These are phyloP conservation scores for Telmatherina bonti DNA, from an alignment of 2,797 vertebrate species.

Conservation along the genomic window DNA sequence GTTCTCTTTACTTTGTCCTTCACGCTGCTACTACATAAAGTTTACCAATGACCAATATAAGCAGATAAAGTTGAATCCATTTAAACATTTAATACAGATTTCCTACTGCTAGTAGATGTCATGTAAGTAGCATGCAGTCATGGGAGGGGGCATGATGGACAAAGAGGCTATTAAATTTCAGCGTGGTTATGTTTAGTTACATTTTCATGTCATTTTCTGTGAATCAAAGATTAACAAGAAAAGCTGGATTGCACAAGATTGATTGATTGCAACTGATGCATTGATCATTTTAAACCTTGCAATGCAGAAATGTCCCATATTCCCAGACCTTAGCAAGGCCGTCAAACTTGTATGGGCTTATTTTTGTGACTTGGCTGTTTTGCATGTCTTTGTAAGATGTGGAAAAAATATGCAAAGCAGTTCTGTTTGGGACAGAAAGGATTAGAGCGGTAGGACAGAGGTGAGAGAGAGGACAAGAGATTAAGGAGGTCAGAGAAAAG, in stretches of 20 bases:
- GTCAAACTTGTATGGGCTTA: neutral
- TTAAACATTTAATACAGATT: no score
- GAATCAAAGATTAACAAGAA: neutral
- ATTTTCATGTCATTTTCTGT: neutral
- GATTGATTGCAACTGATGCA: neutral
- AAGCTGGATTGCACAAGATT: neutral
- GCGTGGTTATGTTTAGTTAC: neutral
- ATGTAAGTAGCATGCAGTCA: no score
- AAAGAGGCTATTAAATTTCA: no score
- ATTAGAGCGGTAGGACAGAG: constrained; percentile 18
- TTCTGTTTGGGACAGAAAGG: neutral
- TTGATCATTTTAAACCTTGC: neutral
- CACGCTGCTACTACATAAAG: no score
- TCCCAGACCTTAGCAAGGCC: neutral
- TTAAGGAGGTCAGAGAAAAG: constrained; percentile 31
- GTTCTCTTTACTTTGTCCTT: no score
- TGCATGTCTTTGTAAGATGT: no score
- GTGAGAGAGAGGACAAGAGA: constrained; percentile 59
- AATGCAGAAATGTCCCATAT: neutral
- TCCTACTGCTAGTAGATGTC: no score
- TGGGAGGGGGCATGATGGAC: no score
- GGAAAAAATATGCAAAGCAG: neutral
- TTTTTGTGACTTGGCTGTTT: no score
- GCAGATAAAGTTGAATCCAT: no score
- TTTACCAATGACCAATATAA: no score